Evolutionary conservation across 2,888 invertebrate species (phyloP), one percentile per base, ranked within the genome.

Genomic region (Cheilosia scutellata): DNA sequence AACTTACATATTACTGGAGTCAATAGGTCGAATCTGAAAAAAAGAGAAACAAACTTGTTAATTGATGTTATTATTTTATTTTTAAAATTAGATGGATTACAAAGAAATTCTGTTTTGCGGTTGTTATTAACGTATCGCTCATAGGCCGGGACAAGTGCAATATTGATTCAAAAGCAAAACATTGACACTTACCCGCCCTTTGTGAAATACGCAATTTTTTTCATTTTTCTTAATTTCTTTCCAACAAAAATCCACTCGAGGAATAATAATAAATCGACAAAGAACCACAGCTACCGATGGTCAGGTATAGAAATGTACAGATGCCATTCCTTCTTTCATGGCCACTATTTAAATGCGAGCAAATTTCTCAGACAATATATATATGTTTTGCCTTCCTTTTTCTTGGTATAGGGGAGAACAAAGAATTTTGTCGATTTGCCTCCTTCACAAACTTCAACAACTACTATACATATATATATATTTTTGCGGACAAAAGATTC

Each of bases 121-220:
- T 37, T 63, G 71, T n/a, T 25, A 33, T 53, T 47, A 2, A 53
- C 77, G 77, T 5, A 90, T 83, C 91, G 92, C 93, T 91, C 90
- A 94, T 94, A 94, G 94, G 94, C 94, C 94, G 94, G 94, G 94
- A 94, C 94, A 94, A 94, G 94, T 94, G 94, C 94, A 94, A 94
- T 94, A 94, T 94, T 94, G 90, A 91, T 91, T 87, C 88, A 88
- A 89, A 90, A 88, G 88, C 88, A 89, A 89, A 92, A 92, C 92
- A 91, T 92, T 92, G 92, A 89, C 90, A 91, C 91, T 90, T 89
- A 90, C 91, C 91, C 91, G 90, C 89, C 91, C 91, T 91, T 58
- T 87, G 89, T 89, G 91, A 89, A 91, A 89, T 87, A 80, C 86
- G 80, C 33, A 58, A 29, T 47, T 44, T 11, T 37, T 53, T 33